These are phyloP conservation scores for Drymodes brunneopygia DNA, from an alignment of 2,113 vertebrate species.

Conservation along the genomic window DNA sequence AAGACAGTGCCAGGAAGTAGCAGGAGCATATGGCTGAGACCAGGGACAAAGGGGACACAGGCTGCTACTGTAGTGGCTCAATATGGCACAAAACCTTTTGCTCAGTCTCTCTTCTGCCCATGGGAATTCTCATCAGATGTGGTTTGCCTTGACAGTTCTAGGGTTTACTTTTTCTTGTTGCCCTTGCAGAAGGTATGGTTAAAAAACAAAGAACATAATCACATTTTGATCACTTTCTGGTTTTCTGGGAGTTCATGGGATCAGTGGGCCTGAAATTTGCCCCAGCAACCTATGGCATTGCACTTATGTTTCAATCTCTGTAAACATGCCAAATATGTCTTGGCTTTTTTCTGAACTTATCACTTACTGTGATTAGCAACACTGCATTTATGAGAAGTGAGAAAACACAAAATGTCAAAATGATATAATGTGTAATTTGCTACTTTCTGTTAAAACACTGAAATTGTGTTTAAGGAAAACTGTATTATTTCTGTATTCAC, in stretches of 20 bases:
- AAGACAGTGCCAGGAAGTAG: background rate
- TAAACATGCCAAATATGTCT: background rate
- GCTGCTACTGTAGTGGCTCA: background rate
- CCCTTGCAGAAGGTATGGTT: background rate
- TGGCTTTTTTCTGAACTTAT: background rate
- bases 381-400: background rate
- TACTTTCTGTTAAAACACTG: background rate
- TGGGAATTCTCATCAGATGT: background rate
- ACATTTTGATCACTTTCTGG: rapidly evolving
- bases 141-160: background rate
- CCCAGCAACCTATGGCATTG: background rate
- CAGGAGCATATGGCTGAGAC: background rate
- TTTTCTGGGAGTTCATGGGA: background rate
- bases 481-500: background rate
- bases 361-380: background rate
- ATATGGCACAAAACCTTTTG: background rate
- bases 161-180: background rate
- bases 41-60: background rate
- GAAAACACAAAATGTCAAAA: background rate
- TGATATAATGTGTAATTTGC: background rate
- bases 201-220: background rate
- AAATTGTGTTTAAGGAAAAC: background rate
- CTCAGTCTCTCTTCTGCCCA: background rate
- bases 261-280: background rate
- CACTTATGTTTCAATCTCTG: background rate